Percentiles rank a stretch among this genome's conserved stretches.
phyloP scores from a whole-genome alignment of 2,797 vertebrate genomes.

The Coregonus sp. region DNA sequence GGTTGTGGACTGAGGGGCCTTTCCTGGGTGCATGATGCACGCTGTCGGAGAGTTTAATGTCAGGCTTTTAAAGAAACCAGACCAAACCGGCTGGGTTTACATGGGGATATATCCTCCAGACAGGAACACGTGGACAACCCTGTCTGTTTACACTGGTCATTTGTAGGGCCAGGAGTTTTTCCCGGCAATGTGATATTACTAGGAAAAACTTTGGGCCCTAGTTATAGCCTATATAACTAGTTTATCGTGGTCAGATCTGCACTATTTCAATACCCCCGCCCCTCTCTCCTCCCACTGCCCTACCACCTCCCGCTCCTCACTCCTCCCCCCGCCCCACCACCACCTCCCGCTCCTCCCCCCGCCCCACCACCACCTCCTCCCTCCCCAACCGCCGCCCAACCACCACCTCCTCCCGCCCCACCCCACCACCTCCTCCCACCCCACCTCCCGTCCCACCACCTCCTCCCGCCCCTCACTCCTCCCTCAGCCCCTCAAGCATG shows the following conservation, averaged over 20 bases:
- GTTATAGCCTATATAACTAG: neutral
- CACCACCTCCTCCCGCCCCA: neutral
- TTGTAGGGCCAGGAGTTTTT: neutral
- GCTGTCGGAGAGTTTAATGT: slow-evolving; percentile 58
- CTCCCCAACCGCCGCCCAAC: slow-evolving; percentile 17
- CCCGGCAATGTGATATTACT: neutral
- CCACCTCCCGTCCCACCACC: slow-evolving; percentile 10
- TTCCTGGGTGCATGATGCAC: slow-evolving; percentile 33
- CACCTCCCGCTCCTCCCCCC: slow-evolving; percentile 9
- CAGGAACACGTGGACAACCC: slow-evolving; percentile 52
- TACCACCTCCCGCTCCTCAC: slow-evolving; percentile 33
- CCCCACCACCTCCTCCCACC: slow-evolving; percentile 36
- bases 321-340: slow-evolving; percentile 25
- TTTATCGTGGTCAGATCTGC: too few species aligned
- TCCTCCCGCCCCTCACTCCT: slow-evolving; percentile 1
- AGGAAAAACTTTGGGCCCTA: neutral
- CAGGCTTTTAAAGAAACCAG: slow-evolving; percentile 68
- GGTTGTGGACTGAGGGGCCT: slow-evolving; percentile 49
- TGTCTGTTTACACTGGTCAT: slow-evolving; percentile 36
- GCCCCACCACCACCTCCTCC: slow-evolving; percentile 34
- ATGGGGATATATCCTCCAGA: slow-evolving; percentile 36
- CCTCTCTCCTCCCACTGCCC: slow-evolving; percentile 33
- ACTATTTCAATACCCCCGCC: neutral
- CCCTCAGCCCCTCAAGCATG: slow-evolving; percentile 43
- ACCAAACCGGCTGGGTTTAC: slow-evolving; percentile 58